Percentiles rank a stretch among this genome's conserved stretches.
These are phyloP conservation scores for Drosophila mimica DNA, from an alignment of 2,888 invertebrate species.

Conservation along the genomic window DNA sequence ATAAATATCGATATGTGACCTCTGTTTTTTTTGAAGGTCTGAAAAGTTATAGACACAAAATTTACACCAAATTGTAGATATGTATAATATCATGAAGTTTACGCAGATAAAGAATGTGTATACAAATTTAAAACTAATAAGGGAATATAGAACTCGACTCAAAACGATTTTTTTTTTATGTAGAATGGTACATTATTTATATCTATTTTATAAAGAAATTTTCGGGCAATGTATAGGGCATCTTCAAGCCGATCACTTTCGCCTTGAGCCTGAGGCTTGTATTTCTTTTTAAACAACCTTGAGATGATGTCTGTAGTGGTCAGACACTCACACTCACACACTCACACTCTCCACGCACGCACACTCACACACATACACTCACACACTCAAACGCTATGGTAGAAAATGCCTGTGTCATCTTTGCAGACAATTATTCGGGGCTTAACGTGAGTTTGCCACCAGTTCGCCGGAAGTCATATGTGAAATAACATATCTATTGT, in stretches of 20 bases:
- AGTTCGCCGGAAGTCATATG: constrained; percentile 68
- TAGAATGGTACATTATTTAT: neutral
- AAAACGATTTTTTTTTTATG: neutral
- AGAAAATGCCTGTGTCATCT: constrained; percentile 59
- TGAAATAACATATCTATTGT: constrained; percentile 54
- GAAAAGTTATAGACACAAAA: neutral
- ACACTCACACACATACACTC: constrained; percentile 18
- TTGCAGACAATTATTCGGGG: constrained; percentile 7
- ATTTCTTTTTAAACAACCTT: constrained; percentile 56
- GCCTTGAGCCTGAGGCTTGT: neutral
- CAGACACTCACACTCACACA: constrained; percentile 40
- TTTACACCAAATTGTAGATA: neutral
- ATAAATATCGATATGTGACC: neutral
- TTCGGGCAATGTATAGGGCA: neutral
- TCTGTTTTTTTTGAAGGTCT: neutral
- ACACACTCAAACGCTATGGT: constrained; percentile 15
- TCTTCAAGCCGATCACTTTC: neutral
- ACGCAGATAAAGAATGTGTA: neutral
- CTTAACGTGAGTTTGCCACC: constrained; percentile 14
- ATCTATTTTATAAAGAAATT: neutral
- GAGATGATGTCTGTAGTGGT: constrained; percentile 47
- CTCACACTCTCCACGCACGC: constrained; percentile 41
- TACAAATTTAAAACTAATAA: neutral
- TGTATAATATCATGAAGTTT: accelerated
- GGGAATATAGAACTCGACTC: neutral